Evolutionary conservation across 2,797 vertebrate genomes (phyloP), one percentile per base, ranked within the genome.

Genomic region (Limnodromus scolopaceus): DNA sequence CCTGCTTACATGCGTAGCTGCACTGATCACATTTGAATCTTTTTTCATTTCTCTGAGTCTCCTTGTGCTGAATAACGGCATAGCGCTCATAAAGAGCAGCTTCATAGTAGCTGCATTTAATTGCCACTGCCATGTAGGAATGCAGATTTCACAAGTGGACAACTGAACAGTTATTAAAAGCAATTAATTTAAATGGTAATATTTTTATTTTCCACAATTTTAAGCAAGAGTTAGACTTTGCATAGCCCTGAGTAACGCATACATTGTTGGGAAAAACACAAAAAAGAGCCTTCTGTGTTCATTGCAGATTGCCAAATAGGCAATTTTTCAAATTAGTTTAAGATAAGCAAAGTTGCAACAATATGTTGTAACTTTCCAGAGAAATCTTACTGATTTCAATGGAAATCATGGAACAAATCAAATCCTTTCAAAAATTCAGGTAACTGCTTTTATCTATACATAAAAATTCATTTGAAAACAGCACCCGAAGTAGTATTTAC

Each of bases 61-160:
- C 97, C 97, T 95, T 96, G 93, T 98, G 98, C 96, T 97, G 97
- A 3, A 94, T 65, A 72, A 98, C 89, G 60, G 94, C 54, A 0
- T 93, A 97, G 72, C 78, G 91, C 9, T 98, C 97, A 0, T 97
- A 98, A 89, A 98, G 98, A 51, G 30, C 51, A 0, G 91, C 87
- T 0, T 95, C 55, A 6, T 97, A 98, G 80, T 89, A 95, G 39
- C 78, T 93, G 93, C 98, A 98, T n/a, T 83, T 94, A 60, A 97
- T n/a, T 41, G 93, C 97, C 4, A 57, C n/a, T 0, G 94, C 68
- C 43, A 48, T 7, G 60, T 90, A 92, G 5, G 95, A 65, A 49
- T 98, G 98, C 55, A 98, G 61, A 27, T 98, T 98, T 48, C 15
- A 63, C 79, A 98, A 10, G 14, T 98, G 98, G 74, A 97, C 96